Base-by-base conservation (phyloP, 2,888 invertebrate genomes). In the Stegophylla sp. region DNA sequence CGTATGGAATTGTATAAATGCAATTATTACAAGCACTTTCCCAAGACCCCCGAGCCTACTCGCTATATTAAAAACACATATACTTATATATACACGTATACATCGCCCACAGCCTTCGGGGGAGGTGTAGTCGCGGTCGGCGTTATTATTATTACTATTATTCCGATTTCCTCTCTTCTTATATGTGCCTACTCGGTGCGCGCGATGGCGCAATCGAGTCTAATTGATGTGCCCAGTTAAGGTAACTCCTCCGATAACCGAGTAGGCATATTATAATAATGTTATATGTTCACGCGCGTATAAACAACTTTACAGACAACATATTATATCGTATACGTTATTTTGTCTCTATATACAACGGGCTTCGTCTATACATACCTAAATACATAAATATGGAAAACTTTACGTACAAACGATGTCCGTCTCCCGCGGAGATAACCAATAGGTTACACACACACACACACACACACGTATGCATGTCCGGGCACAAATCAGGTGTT, bases 11-110 rank as follows among this genome's bases (percentile, higher is more conserved):
- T 66, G 41, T 63, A 34, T 34, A 63, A 51, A 79, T 41, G 51
- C 63, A 59, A 77, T 77, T 67, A 76, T 59, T 67, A 67, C 77
- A 61, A 63, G 51, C 61, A 71, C 71, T 79, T 79, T 71, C 61
- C 34, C 51, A 26, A 71, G 26, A n/a, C 51, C 59, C 79, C 26
- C 79, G 63, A 69, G 77, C 77, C 77, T 77, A 77, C 71, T 71
- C 61, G 26, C 61, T 34, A 41, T 51, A 26, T 63, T 45, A 17
- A 48, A 69, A 48, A 64, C 20, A 63, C 15, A 72, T 41, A 76
- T 41, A 34, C n/a, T n/a, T 28, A 63, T 7, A 17, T 9, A 48
- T 7, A 48, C 48, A 64, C 9, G 53, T 63, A 79, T 34, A 13
- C 34, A 10, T 69, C 79, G 69, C 63, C 61, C 61, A 79, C 71